A percentile compares a stretch with the other conserved stretches of the same genome.
phyloP scores from a whole-genome alignment of 2,113 vertebrate species.

The Mormyrus iriodes region DNA sequence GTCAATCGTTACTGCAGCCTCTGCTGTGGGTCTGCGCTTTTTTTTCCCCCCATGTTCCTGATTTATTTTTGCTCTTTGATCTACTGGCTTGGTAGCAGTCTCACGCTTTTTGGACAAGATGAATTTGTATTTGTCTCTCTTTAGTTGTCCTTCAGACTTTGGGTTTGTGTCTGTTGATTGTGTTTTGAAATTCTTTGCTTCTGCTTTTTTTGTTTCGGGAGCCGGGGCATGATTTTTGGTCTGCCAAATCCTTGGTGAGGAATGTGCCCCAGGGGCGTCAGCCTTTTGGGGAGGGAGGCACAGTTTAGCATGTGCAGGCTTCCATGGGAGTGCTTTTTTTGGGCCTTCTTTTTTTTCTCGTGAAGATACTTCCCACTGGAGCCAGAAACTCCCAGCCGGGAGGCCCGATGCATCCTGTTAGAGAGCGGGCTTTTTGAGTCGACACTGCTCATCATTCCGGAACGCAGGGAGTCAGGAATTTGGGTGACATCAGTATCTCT shows the following conservation, averaged over 20 bases:
- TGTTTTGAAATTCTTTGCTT: not conserved
- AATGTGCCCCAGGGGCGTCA: not conserved
- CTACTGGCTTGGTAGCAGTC: not conserved
- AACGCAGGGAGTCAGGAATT: not conserved
- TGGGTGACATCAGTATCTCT: not conserved
- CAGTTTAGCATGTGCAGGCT: not conserved
- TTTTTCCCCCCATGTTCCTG: not conserved
- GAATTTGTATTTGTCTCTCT: not conserved
- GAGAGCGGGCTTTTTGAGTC: too few relatives aligned
- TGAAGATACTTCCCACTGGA: not conserved
- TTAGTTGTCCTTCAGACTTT: not conserved
- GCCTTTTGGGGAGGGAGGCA: not conserved
- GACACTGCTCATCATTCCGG: not conserved
- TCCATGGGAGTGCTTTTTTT: not conserved
- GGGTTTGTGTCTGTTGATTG: not conserved
- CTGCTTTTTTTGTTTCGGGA: not conserved
- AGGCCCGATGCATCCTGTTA: not conserved
- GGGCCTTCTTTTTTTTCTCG: not conserved
- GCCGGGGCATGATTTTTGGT: not conserved
- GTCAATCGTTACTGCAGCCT: not conserved
- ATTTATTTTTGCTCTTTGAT: not conserved
- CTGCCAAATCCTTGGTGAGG: not conserved
- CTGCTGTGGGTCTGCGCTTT: not conserved
- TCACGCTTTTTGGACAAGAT: not conserved
- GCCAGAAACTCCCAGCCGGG: not conserved